Percentiles rank a stretch among this genome's conserved stretches.
These are phyloP conservation scores for Microcebus ravelobensis DNA, from an alignment of 2,113 vertebrate species.

Conservation along the genomic window DNA sequence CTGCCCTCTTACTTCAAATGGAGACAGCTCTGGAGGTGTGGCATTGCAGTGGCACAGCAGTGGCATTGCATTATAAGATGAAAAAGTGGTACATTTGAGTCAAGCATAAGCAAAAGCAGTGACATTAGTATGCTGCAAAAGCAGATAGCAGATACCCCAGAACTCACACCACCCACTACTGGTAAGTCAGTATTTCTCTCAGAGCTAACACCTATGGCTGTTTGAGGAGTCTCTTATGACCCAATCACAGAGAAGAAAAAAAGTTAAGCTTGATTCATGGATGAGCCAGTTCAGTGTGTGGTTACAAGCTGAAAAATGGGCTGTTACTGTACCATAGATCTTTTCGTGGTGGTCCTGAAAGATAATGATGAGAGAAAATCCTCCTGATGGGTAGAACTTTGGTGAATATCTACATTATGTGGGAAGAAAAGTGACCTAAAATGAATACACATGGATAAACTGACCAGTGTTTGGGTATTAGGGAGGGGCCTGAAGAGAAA, in stretches of 20 bases:
- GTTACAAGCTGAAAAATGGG: neutral
- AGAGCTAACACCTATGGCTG: neutral
- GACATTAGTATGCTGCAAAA: neutral
- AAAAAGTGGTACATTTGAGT: neutral
- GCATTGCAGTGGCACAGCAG: neutral
- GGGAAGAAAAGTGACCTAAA: neutral
- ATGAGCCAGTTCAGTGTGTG: neutral
- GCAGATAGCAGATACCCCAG: neutral
- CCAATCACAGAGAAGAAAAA: neutral
- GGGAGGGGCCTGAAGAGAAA: neutral
- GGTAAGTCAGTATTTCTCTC: neutral
- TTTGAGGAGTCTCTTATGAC: neutral
- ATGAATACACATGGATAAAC: neutral
- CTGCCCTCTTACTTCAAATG: neutral
- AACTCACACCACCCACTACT: neutral
- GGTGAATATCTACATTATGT: neutral
- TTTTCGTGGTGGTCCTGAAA: neutral
- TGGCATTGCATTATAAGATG: neutral
- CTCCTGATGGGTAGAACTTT: neutral
- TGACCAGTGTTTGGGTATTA: neutral
- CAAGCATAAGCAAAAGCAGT: neutral
- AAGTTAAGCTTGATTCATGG: neutral
- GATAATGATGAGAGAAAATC: neutral
- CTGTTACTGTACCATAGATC: neutral
- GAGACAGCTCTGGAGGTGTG: neutral